These are phyloP conservation scores for Procavia capensis DNA, from an alignment of 2,113 vertebrate species.

Conservation along the genomic window DNA sequence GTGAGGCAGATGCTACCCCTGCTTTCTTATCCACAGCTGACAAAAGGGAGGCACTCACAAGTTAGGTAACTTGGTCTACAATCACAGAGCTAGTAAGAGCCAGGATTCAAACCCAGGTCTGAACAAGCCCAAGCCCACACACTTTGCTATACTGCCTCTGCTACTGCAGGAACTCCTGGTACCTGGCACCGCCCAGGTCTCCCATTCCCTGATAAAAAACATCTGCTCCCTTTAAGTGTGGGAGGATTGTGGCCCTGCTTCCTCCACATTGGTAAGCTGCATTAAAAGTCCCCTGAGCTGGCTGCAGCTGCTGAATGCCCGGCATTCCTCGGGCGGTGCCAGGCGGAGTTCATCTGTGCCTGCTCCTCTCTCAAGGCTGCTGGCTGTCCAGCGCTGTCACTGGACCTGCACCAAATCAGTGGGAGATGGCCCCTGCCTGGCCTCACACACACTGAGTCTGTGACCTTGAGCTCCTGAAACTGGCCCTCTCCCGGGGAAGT, in stretches of 20 bases:
- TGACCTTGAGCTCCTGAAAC: neutral
- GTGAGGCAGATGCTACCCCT: neutral
- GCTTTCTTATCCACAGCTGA: neutral
- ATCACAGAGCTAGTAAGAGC: neutral
- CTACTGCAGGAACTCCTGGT: neutral
- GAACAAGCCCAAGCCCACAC: neutral
- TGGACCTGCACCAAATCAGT: conserved; percentile 49
- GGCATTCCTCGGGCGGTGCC: conserved; percentile 81
- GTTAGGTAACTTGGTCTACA: neutral
- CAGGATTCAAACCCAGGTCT: neutral
- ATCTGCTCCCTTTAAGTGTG: neutral
- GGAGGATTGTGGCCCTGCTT: neutral
- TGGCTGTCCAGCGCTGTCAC: neutral
- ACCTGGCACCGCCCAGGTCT: neutral
- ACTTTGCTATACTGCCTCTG: neutral
- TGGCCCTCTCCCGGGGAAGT: neutral
- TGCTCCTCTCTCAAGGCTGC: neutral
- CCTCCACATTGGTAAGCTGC: neutral
- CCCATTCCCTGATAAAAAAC: neutral
- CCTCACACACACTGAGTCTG: neutral
- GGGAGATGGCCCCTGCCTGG: neutral
- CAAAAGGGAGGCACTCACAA: neutral
- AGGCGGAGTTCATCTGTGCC: conserved; percentile 82
- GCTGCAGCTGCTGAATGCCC: conserved; percentile 61
- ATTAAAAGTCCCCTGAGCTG: neutral